Base-by-base conservation (phyloP, 2,113 vertebrate species). In the Henicopernis longicauda region DNA sequence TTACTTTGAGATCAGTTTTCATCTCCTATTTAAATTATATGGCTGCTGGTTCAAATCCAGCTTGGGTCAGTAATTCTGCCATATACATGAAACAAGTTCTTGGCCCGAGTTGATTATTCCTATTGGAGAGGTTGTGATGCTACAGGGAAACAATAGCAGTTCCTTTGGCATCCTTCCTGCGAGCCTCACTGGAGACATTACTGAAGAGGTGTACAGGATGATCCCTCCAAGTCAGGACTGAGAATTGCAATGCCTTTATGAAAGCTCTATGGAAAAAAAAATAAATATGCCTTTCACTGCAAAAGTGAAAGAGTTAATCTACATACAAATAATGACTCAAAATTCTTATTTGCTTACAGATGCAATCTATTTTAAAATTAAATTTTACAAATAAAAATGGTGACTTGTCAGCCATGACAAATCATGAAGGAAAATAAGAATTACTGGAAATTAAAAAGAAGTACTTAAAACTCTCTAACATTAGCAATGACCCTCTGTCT, bases 1-100 rank as follows among this genome's bases (percentile, higher is more conserved):
- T 90, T 96, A 90, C 95, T 95, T 93, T 90, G 91, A 82, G 93
- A 94, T 90, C 67, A 77, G 34, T 91, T 91, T 91, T 94, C 79
- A 59, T 93, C 82, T 88, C 78, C 54, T 93, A 89, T 95, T 96
- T 93, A 87, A 93, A 94, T 97, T 71, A 73, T 86, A 80, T 62
- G 58, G 62, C 50, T 93, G n/a, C n/a, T 93, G 89, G 77, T 89
- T 91, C 69, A 74, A 78, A 93, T 91, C 76, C 95, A 96, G 69
- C 50, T 89, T 78, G 47, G 78, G 84, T 88, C 87, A 91, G 81
- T 95, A 90, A 91, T 91, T 93, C 82, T 90, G 82, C 85, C 74
- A 71, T 90, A 94, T 69, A 85, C 44, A 58, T 78, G 55, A 93
- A 90, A 55, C 9, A 72, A 80, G 73, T 71, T 93, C 86, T 91